A percentile compares a stretch with the other conserved stretches of the same genome.
These are phyloP conservation scores for Catocala fraxini DNA, from an alignment of 2,888 invertebrate genomes.

Conservation along the genomic window DNA sequence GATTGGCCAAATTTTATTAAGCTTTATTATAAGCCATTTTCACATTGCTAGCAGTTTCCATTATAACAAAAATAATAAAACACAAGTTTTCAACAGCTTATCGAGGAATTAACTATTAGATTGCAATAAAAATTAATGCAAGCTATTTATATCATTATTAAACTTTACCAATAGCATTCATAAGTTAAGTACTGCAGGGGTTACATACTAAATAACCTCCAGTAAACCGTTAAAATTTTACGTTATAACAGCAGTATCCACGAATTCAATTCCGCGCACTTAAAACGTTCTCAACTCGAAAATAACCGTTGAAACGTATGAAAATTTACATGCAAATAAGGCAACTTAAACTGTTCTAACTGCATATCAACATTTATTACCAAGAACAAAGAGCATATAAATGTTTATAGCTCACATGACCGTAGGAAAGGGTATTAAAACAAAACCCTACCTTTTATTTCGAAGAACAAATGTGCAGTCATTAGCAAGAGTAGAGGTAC, in stretches of 20 bases:
- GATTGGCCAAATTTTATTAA: no score
- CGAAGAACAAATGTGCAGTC: slow-evolving; percentile 59
- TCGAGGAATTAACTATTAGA: no score
- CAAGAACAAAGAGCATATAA: slow-evolving; percentile 13
- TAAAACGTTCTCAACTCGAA: not conserved
- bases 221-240: not conserved
- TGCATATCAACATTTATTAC: slow-evolving; percentile 12
- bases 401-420: slow-evolving; percentile 22
- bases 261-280: not conserved
- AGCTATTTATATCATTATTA: no score
- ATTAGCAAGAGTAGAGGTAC: slow-evolving; percentile 54
- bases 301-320: slow-evolving; percentile 4
- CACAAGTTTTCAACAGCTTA: no score
- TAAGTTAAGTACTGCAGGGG: not conserved
- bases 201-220: not conserved
- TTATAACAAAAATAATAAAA: no score
- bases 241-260: not conserved
- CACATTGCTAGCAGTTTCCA: no score
- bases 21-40: no score
- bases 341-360: slow-evolving; percentile 13
- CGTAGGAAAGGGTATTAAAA: slow-evolving; percentile 40
- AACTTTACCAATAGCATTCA: not conserved
- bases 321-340: slow-evolving; percentile 14
- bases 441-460: slow-evolving; percentile 40
- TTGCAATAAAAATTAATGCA: no score